Base-by-base conservation (phyloP, 2,113 vertebrate genomes). In the Actenoides lindsayi region DNA sequence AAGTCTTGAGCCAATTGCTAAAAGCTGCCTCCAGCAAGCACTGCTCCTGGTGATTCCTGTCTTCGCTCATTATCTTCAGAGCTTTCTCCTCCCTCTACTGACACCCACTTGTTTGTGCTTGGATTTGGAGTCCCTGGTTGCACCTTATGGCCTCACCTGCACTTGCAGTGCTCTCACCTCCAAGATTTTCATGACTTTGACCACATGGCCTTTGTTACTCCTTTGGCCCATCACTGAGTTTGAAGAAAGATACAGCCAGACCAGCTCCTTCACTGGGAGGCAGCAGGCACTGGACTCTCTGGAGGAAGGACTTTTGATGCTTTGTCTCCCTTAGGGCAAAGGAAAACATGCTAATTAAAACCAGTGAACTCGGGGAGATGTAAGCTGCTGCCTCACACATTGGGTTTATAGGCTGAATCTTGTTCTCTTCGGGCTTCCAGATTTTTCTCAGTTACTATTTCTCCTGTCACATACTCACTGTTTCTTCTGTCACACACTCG, bases 371-470 rank as follows among this genome's bases (percentile, higher is more conserved):
- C 2, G 0, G 53, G 42, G 83, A 95, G 80, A 81, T 89, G 70
- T 82, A 87, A 93, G 93, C 86, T 95, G 68, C 95, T 87, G 76
- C 91, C 76, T 96, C 86, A 92, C 89, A 94, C 68, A 42, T 46
- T 93, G 51, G 65, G 77, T 96, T 96, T 97, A 91, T 94, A 73
- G 89, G 31, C 94, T 91, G 77, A 93, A 79, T 89, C 69, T 96
- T 93, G 86, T 89, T 95, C 79, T 96, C 87, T 89, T 93, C 79
- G 94, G 80, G 80, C 95, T 96, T 91, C 86, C 94, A 96, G 83
- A 85, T 82, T 96, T 96, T 92, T 94, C 89, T 92, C 95, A 96
- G 92, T 95, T 93, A 95, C 94, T 96, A 81, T 95, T 95, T 96
- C 89, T 96, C 31, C 92, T 82, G 92, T 92, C 96, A 96, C 95